phyloP scores from a whole-genome alignment of 2,113 vertebrate genomes.

The Psilopogon haemacephalus region DNA sequence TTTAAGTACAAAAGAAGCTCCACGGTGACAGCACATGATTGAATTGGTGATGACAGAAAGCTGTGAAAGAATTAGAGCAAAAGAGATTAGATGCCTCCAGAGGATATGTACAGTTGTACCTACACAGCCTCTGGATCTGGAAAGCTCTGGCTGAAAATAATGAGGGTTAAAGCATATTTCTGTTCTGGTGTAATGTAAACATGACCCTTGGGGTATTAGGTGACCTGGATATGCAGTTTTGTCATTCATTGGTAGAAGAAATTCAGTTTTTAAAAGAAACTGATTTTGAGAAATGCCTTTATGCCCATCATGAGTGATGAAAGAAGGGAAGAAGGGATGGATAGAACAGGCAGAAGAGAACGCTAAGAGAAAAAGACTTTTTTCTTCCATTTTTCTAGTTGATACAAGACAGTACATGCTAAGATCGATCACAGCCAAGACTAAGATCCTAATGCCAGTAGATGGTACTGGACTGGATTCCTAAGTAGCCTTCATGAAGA shows the following conservation, averaged over 20 bases:
- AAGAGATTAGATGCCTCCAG: not conserved
- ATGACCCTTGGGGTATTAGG: not conserved
- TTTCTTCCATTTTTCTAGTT: not conserved
- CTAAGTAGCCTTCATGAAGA: not conserved
- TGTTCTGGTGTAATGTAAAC: not conserved
- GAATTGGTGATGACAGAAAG: not conserved
- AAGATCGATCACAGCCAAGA: not conserved
- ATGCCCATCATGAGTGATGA: not conserved
- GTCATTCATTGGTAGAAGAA: not conserved
- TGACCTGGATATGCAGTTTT: not conserved
- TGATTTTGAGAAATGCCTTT: not conserved
- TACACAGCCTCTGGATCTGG: not conserved
- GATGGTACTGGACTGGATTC: not conserved
- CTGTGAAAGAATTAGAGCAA: not conserved
- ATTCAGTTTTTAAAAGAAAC: not conserved
- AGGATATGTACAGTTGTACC: not conserved
- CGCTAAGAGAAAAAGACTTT: not conserved
- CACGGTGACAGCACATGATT: not conserved
- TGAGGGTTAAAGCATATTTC: not conserved
- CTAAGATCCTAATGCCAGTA: not conserved
- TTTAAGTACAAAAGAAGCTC: not conserved
- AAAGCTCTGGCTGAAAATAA: not conserved
- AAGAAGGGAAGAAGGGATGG: not conserved
- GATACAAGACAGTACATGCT: not conserved
- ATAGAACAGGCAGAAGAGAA: not conserved